Percentiles rank a stretch among this genome's conserved stretches.
Evolutionary conservation across 2,888 invertebrate genomes (phyloP).

Genomic region (Rhagonycha lutea): DNA sequence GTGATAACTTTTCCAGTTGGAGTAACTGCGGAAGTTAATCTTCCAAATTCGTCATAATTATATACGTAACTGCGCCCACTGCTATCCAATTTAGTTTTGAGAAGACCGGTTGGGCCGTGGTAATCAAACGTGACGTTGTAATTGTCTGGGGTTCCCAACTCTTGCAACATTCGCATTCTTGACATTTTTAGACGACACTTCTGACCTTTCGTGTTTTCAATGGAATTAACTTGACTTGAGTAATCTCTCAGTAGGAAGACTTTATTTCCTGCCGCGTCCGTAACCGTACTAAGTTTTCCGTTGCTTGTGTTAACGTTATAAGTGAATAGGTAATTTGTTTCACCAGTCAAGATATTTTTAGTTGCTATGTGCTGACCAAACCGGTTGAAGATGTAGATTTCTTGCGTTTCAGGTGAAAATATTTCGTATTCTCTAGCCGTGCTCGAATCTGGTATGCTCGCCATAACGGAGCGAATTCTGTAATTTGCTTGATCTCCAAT

Average conservation of each 20-base stretch:
- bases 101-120: conserved; percentile 84
- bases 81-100: conserved; percentile 87
- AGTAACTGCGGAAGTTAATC: conserved; percentile 87
- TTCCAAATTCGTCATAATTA: conserved; percentile 93
- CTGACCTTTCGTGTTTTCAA: conserved; percentile 91
- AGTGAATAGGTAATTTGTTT: conserved; percentile 89
- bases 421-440: conserved; percentile 88
- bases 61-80: conserved; percentile 91
- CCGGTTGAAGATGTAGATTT: conserved; percentile 89
- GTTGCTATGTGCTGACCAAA: conserved; percentile 96
- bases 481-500: conserved; percentile 95
- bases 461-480: conserved; percentile 84
- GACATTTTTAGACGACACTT: conserved; percentile 91
- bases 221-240: conserved; percentile 88
- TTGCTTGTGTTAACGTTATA: conserved; percentile 97
- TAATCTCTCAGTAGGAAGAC: conserved; percentile 83
- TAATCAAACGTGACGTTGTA: conserved; percentile 94
- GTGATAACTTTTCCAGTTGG: conserved; percentile 94
- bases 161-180: conserved; percentile 88
- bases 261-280: conserved; percentile 90
- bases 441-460: conserved; percentile 86
- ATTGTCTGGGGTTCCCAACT: conserved; percentile 89
- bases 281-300: conserved; percentile 91
- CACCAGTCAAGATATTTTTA: conserved; percentile 92
- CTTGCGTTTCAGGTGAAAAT: conserved; percentile 92